These are phyloP conservation scores for Lymantria monacha DNA, from an alignment of 2,888 invertebrate species.

Conservation along the genomic window DNA sequence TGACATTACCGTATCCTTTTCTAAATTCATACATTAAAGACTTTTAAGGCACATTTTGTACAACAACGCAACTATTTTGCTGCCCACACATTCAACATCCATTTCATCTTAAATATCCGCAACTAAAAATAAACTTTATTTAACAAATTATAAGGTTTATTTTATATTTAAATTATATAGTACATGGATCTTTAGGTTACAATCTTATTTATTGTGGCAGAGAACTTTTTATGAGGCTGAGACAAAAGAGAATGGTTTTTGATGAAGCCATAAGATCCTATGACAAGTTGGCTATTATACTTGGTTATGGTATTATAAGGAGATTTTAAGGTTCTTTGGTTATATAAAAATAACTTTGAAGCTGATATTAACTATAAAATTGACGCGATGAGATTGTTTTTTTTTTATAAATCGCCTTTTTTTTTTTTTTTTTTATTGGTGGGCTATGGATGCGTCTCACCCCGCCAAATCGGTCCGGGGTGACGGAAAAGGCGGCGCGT, in stretches of 20 bases:
- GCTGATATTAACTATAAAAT: not conserved
- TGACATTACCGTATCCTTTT: slow-evolving; percentile 1
- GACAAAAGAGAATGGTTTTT: slow-evolving; percentile 9
- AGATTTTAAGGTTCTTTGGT: not conserved
- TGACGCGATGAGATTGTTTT: not conserved
- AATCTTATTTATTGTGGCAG: slow-evolving; percentile 12
- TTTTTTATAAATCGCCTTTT: too few species aligned
- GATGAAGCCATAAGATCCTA: slow-evolving; percentile 8
- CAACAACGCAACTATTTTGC: slow-evolving; percentile 40
- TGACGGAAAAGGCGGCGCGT: too few species aligned
- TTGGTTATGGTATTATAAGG: not conserved
- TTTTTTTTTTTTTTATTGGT: too few species aligned
- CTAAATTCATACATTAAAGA: slow-evolving; percentile 18
- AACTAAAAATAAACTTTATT: slow-evolving; percentile 8
- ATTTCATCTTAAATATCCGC: not conserved
- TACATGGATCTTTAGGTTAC: slow-evolving; percentile 5
- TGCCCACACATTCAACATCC: slow-evolving; percentile 33
- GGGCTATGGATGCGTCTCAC: too few species aligned
- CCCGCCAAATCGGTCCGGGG: too few species aligned
- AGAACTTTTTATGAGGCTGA: slow-evolving; percentile 6
- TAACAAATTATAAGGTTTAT: accelerated
- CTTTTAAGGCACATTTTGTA: slow-evolving; percentile 35
- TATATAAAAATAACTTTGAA: not conserved
- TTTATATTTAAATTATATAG: not conserved
- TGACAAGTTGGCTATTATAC: not conserved